These are phyloP conservation scores for Sweltsa coloradensis DNA, from an alignment of 1,140 invertebrate genomes.

Conservation along the genomic window DNA sequence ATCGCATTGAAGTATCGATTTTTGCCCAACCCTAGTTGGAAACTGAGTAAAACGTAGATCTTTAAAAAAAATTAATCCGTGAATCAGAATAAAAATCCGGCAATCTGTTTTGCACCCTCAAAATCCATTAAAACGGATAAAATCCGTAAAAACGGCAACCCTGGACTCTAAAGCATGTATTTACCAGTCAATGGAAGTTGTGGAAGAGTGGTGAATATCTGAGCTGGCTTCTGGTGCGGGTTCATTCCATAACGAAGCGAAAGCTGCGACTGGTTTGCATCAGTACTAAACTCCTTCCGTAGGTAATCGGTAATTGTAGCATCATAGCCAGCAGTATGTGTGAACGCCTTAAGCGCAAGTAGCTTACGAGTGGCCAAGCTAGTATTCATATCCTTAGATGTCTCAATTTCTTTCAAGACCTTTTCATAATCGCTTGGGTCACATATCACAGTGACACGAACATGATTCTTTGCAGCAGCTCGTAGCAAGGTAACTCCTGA, in stretches of 20 bases:
- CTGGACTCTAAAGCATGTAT: background rate
- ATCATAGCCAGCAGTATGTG: constrained; percentile 91
- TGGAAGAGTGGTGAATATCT: constrained; percentile 71
- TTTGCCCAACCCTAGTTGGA: no score
- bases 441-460: constrained; percentile 88
- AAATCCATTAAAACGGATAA: no score
- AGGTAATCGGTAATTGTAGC: constrained; percentile 92
- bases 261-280: constrained; percentile 60
- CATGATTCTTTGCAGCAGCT: constrained; percentile 95
- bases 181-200: constrained; percentile 70
- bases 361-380: constrained; percentile 57
- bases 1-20: no score
- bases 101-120: no score
- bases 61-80: no score
- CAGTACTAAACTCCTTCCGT: constrained; percentile 72
- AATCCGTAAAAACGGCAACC: no score
- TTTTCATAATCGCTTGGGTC: constrained; percentile 82
- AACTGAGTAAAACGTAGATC: no score
- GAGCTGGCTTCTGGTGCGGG: constrained; percentile 94
- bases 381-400: constrained; percentile 46
- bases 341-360: constrained; percentile 85
- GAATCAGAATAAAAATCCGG: no score
- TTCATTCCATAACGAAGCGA: constrained; percentile 94
- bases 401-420: constrained; percentile 58
- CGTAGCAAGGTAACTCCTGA: constrained; percentile 81